Evolutionary conservation across 2,113 vertebrate genomes (phyloP).

Genomic region (Pteruthius melanotis): DNA sequence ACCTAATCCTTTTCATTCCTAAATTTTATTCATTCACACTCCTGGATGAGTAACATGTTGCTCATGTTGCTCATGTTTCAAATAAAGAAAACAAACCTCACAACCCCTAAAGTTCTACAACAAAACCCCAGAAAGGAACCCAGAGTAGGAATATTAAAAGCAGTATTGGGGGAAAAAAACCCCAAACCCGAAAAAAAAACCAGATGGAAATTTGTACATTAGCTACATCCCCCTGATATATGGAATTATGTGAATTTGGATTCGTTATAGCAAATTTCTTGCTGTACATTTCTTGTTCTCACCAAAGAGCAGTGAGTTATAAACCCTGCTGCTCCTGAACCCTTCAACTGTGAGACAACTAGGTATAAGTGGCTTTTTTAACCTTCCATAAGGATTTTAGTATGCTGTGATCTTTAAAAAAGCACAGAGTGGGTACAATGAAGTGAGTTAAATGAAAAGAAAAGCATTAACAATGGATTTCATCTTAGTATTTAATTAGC

Average conservation of each 20-base stretch:
- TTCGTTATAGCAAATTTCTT: background rate
- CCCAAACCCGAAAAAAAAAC: background rate
- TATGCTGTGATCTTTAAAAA: conserved; percentile 4
- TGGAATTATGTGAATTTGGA: background rate
- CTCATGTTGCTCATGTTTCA: background rate
- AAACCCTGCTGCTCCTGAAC: background rate
- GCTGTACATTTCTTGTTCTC: background rate
- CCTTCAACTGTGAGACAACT: background rate
- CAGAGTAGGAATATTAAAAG: background rate
- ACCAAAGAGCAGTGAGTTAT: background rate
- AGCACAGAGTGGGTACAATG: background rate
- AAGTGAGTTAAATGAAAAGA: conserved; percentile 15
- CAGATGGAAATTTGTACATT: background rate
- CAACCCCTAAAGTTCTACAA: background rate
- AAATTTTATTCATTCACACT: background rate
- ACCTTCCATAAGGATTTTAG: background rate
- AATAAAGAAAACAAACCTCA: background rate
- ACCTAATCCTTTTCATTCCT: background rate
- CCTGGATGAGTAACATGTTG: background rate
- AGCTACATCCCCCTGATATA: background rate
- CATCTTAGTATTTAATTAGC: conserved; percentile 72
- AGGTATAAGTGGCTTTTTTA: background rate
- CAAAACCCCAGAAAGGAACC: background rate
- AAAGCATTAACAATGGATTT: conserved; percentile 50
- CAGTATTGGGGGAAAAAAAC: background rate